Base-by-base conservation (phyloP, 2,113 vertebrate species). In the Boulengeromyrus knoepffleri region DNA sequence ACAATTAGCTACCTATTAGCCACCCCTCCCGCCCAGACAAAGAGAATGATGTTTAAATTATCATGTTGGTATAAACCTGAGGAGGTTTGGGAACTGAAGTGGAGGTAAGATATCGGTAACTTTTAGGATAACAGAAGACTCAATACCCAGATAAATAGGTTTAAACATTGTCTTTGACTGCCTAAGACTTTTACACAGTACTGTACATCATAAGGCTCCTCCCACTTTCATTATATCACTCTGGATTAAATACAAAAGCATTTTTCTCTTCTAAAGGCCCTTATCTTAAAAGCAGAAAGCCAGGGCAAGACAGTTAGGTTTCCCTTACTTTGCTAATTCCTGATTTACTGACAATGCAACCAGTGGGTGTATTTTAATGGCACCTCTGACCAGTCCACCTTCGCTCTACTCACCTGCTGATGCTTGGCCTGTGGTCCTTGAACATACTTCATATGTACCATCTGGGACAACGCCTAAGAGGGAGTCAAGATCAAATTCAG, bases 391-490 rank as follows among this genome's bases (percentile, higher is more conserved):
- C n/a, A 53, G 2, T 31, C 12, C 49, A 52, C n/a, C 50, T 53
- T 2, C 12, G 8, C 10, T 39, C 5, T 87, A n/a, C 89, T 93
- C 95, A 97, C 99, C 98, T 95, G 98, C 98, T 92, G 98, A 97
- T 52, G 97, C 96, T 88, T 98, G 98, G 80, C 98, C 98, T 21
- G 98, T 98, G 12, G 99, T 99, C 93, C 98, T 97, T 86, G 99
- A 99, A 92, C 99, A 99, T 0, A 99, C 99, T 95, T 99, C 98
- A 91, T 99, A 99, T 0, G 99, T 99, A 12, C 99, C 99, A 92
- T 99, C 99, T 89, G 99, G 98, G 87, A 99, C 99, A 5, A 99
- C 97, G 94, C 99, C 99, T 99, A 90, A 31, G 93, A 87, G 10
- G 21, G 21, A 0, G 90, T 58, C 90, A 2, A 52, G n/a, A 62